These are phyloP conservation scores for Petromus typicus DNA, from an alignment of 2,113 vertebrate genomes.

Conservation along the genomic window DNA sequence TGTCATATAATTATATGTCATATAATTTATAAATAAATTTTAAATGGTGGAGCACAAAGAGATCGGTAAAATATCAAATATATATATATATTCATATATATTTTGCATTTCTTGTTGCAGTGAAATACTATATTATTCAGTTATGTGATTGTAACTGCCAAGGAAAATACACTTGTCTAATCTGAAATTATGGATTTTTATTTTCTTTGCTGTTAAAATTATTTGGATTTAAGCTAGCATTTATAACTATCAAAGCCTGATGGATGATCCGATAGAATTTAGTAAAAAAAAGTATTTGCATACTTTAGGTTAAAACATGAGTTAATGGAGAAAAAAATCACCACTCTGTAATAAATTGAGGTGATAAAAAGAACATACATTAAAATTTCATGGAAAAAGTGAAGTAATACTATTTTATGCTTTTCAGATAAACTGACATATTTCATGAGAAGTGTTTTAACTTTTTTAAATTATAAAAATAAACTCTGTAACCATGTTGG, in stretches of 20 bases:
- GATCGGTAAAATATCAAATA: conserved; percentile 80
- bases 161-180: conserved; percentile 52
- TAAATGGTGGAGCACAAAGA: conserved; percentile 80
- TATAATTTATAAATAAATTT: conserved; percentile 81
- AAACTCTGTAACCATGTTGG: background rate
- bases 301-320: conserved; percentile 63
- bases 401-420: conserved; percentile 39
- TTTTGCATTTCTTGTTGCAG: conserved; percentile 73
- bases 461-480: conserved; percentile 46
- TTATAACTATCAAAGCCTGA: conserved; percentile 69
- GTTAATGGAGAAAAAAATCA: conserved; percentile 36
- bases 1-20: conserved; percentile 78
- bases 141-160: conserved; percentile 60
- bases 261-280: conserved; percentile 43
- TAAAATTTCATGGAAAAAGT: conserved; percentile 43
- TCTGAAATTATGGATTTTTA: conserved; percentile 75
- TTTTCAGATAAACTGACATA: conserved; percentile 50
- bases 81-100: background rate
- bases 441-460: conserved; percentile 43
- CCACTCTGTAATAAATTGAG: conserved; percentile 38
- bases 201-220: conserved; percentile 76
- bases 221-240: conserved; percentile 73
- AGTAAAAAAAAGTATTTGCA: background rate
- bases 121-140: conserved; percentile 44
- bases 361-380: conserved; percentile 22